These are phyloP conservation scores for Platanista minor DNA, from an alignment of 2,113 vertebrate genomes.

Conservation along the genomic window DNA sequence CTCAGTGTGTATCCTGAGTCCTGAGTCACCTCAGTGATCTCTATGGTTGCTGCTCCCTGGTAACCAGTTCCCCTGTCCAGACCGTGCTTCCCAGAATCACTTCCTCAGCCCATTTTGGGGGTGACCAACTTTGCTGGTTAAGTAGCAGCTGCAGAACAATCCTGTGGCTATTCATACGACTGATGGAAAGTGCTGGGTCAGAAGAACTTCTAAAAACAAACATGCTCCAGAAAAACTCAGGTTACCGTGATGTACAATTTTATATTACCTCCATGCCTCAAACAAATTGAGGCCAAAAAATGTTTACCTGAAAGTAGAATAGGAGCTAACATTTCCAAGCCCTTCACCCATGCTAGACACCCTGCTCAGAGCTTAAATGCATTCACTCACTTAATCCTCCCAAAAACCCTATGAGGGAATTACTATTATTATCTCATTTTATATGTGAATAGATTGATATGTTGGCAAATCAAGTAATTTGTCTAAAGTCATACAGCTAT, in stretches of 20 bases:
- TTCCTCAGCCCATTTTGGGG: not conserved
- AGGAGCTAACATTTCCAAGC: not conserved
- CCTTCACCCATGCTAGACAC: not conserved
- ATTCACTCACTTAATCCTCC: not conserved
- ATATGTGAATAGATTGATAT: not conserved
- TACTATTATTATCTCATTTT: not conserved
- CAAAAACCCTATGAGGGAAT: not conserved
- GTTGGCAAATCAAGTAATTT: not conserved
- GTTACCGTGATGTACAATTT: not conserved
- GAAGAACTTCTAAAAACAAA: not conserved
- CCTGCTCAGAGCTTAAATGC: not conserved
- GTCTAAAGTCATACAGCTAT: not conserved
- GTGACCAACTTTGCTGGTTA: not conserved
- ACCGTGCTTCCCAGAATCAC: not conserved
- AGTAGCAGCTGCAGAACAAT: not conserved
- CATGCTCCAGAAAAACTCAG: not conserved
- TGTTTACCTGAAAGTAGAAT: not conserved
- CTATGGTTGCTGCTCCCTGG: not conserved
- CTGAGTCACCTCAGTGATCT: not conserved
- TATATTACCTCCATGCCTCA: not conserved
- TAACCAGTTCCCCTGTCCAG: not conserved
- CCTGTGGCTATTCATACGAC: not conserved
- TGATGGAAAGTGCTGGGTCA: not conserved
- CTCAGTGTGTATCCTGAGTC: not conserved
- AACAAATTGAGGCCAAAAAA: not conserved